phyloP scores from a whole-genome alignment of 2,113 vertebrate species.

The Haemorhous mexicanus region DNA sequence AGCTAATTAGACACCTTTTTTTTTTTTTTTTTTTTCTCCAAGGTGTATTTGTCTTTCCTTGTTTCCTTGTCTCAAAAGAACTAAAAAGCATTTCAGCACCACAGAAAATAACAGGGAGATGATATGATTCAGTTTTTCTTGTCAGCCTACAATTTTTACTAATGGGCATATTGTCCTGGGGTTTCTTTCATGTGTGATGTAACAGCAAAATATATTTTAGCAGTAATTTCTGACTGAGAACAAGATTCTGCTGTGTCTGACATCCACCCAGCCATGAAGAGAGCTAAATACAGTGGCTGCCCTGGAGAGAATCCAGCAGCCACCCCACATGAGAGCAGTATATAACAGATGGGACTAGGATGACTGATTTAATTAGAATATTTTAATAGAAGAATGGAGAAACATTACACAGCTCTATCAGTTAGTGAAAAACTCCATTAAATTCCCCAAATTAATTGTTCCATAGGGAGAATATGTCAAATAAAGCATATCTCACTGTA shows the following conservation, averaged over 20 bases:
- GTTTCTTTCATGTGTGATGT: conserved; percentile 34
- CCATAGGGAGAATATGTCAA: conserved; percentile 64
- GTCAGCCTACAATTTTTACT: conserved; percentile 14
- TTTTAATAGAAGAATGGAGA: conserved; percentile 72
- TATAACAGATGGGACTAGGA: conserved; percentile 76
- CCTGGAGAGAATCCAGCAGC: conserved; percentile 73
- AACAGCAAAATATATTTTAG: conserved; percentile 52
- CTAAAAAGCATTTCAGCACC: neutral
- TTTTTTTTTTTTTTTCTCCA: neutral
- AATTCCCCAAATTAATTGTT: conserved; percentile 73
- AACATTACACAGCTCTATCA: conserved; percentile 68
- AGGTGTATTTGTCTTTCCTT: neutral
- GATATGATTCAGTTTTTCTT: conserved; percentile 4
- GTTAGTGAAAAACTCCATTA: conserved; percentile 65
- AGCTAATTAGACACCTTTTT: neutral
- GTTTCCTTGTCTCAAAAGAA: neutral
- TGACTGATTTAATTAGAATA: conserved; percentile 82
- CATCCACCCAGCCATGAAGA: conserved; percentile 72
- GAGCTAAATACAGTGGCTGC: conserved; percentile 63
- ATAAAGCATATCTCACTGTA: conserved; percentile 53
- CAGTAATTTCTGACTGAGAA: conserved; percentile 62
- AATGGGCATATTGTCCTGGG: conserved; percentile 32
- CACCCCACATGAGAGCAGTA: conserved; percentile 60
- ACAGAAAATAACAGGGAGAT: neutral
- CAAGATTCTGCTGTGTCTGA: conserved; percentile 65